These are phyloP conservation scores for Motacilla tschutschensis DNA, from an alignment of 2,113 vertebrate species.

Conservation along the genomic window DNA sequence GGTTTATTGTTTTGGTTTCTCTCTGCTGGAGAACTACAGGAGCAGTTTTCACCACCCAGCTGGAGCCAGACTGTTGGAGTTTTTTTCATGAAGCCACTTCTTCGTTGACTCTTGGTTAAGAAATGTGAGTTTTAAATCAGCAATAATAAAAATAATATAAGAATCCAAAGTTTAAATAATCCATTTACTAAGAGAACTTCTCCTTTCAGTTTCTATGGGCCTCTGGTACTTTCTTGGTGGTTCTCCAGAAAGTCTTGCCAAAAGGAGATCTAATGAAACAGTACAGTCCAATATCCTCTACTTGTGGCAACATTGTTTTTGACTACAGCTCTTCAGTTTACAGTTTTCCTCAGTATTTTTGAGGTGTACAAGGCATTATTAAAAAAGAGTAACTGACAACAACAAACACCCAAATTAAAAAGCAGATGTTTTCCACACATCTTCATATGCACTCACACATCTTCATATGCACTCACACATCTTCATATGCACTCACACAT, in stretches of 20 bases:
- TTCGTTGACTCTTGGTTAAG: not conserved
- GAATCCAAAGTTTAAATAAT: not conserved
- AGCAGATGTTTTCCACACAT: not conserved
- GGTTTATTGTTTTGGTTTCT: not conserved
- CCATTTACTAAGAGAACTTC: not conserved
- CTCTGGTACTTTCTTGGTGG: not conserved
- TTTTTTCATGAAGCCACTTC: not conserved
- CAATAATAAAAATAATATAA: not conserved
- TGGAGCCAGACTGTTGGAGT: not conserved
- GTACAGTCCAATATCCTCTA: not conserved
- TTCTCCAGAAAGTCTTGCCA: not conserved
- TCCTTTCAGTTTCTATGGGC: not conserved
- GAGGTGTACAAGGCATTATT: not conserved
- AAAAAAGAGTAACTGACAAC: not conserved
- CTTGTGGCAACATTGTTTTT: not conserved
- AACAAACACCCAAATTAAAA: not conserved
- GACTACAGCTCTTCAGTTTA: not conserved
- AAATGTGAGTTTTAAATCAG: slow-evolving; percentile 4
- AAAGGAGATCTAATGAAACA: not conserved
- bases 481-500: not conserved
- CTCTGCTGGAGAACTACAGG: not conserved
- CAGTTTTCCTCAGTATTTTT: not conserved
- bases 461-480: not conserved
- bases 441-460: not conserved
- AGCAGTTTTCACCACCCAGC: not conserved